Evolutionary conservation across 2,113 vertebrate genomes (phyloP), one percentile per base, ranked within the genome.

Genomic region (Sinocyclocheilus maitianheensis): DNA sequence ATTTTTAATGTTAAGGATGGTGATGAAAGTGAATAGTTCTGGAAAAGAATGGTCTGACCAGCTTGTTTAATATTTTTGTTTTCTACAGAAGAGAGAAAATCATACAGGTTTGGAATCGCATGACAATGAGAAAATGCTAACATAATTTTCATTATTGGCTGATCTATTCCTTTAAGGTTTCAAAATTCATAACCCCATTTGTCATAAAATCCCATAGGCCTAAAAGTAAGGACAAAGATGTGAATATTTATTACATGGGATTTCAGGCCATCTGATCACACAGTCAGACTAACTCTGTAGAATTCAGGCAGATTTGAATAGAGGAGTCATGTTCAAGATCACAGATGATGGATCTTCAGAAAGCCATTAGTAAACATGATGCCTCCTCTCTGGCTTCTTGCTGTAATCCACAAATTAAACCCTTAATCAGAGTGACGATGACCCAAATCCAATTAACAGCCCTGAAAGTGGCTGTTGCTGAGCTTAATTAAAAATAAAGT

Each of bases 321-420:
- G 65, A 72, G 11, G 58, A 75, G 20, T 72, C 34, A 43, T 58
- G 40, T 46, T 86, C 78, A 86, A 26, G 67, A 72, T 60, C 65
- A 62, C 78, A 80, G 62, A 80, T 85, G 63, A 85, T 30, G 75
- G 84, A 72, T 81, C 76, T 86, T 60, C 51, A 60, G 9, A 81
- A 72, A 86, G 34, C 84, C 65, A 60, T 37, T 16, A 72, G 77
- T 48, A 86, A 86, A 81, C 69, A 86, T 81, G 51, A 81, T 51
- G 24, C 84, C 67, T 60, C 48, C 77, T 65, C 63, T 78, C 48
- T 71, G 75, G 40, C 46, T 48, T 43, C 46, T 55, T 16, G 2
- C 63, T 40, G 24, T 85, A 85, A 85, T 85, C 63, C 84, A 26
- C 40, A 12, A 86, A 82, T 86, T 75, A 76, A 86, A 86, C 78